Base-by-base conservation (phyloP, 2,113 vertebrate genomes). In the Catharus bicknelli region DNA sequence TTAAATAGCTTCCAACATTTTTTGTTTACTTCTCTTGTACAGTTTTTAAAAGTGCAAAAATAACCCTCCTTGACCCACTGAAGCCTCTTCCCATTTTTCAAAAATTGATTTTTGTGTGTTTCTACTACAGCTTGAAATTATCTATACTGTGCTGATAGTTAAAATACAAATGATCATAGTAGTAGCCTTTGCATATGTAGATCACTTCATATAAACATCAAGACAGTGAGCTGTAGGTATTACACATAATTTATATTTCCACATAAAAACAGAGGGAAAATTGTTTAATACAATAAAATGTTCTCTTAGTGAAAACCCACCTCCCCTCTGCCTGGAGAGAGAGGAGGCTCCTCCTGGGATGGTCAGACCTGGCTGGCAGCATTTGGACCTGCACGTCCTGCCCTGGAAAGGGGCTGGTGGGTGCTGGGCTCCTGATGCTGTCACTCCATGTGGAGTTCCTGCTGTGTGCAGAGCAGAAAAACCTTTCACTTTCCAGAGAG, bases 31-130 rank as follows among this genome's bases (percentile, higher is more conserved):
- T 67, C 70, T 61, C n/a, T 68, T 87, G 29, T 29, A 27, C 10
- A 10, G 16, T 55, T 84, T 81, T 50, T 17, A 70, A 34, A 85
- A 84, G 36, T n/a, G 51, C 43, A 72, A 79, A 68, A 85, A 66
- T 58, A 58, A 79, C 83, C 43, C 63, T 68, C 38, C 68, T 64
- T 94, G 86, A 88, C 79, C 88, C 51, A 50, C 61, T 79, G 83
- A 64, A 90, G 27, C 58, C 42, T 47, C 73, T 82, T 68, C 43
- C 74, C 85, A 58, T 88, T 94, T 88, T 73, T 94, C 88, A 94
- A 77, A 92, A 53, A 73, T 79, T 69, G 85, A 92, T 93, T 94
- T 91, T 81, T 79, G 36, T 79, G 76, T 92, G 80, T 78, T 96
- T 95, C 79, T 86, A 54, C 42, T 10, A 72, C 45, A 81, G 70